Evolutionary conservation across 2,888 invertebrate species (phyloP).

Genomic region (Heterodera filipjevi): DNA sequence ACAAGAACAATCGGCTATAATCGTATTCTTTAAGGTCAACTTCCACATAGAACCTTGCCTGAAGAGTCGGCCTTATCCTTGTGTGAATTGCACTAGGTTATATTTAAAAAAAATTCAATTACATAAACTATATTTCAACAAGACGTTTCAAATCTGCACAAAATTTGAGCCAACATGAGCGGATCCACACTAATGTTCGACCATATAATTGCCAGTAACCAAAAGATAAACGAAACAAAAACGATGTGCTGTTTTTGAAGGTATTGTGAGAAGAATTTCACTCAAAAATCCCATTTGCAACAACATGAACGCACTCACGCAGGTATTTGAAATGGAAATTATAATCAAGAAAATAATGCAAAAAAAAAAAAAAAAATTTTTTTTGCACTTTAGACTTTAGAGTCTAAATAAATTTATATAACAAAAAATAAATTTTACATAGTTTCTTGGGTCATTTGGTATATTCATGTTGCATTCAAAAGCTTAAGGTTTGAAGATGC

Average conservation of each 20-base stretch:
- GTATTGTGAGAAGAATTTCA: background rate
- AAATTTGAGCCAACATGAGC: background rate
- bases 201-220: background rate
- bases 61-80: background rate
- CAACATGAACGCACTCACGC: background rate
- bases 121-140: background rate
- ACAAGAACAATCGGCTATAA: background rate
- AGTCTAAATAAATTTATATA: too few species aligned
- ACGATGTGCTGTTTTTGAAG: background rate
- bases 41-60: background rate
- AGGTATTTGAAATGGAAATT: background rate
- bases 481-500: too few species aligned
- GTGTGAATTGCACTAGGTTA: background rate
- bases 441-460: too few species aligned
- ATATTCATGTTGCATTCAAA: too few species aligned
- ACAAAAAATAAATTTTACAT: too few species aligned
- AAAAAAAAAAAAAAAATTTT: too few species aligned
- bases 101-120: too few species aligned
- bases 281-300: background rate
- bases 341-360: too few species aligned
- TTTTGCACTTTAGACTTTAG: too few species aligned
- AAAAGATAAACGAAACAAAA: background rate
- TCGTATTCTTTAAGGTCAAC: background rate
- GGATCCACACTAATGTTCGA: background rate
- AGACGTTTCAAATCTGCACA: background rate